A percentile compares a stretch with the other conserved stretches of the same genome.
These are phyloP conservation scores for Phylloscopus trochilus DNA, from an alignment of 2,113 vertebrate genomes.

Conservation along the genomic window DNA sequence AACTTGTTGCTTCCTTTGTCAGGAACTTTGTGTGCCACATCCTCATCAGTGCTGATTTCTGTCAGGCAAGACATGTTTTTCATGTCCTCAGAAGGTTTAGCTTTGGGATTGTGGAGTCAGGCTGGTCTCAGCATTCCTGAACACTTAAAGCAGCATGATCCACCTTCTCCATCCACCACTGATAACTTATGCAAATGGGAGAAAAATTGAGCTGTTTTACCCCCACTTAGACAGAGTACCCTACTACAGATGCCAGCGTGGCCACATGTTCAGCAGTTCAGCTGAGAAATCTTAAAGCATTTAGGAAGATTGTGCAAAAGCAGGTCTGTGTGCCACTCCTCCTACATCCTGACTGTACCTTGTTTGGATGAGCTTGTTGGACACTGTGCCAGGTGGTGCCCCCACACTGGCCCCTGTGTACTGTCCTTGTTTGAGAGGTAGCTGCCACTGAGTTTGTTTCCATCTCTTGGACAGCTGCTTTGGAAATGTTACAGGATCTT, in stretches of 20 bases:
- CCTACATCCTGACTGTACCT: neutral
- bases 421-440: neutral
- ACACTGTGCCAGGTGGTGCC: neutral
- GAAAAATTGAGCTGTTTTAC: neutral
- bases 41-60: neutral
- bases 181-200: neutral
- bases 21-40: neutral
- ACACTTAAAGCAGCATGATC: neutral
- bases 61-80: neutral
- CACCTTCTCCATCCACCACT: neutral
- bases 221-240: neutral
- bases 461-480: neutral
- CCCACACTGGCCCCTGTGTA: neutral
- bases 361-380: neutral
- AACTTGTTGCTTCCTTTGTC: neutral
- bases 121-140: neutral
- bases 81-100: neutral
- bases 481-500: neutral
- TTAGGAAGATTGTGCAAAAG: neutral
- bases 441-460: neutral
- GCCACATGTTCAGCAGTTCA: neutral
- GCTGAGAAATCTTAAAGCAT: neutral
- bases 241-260: accelerated
- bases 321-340: neutral
- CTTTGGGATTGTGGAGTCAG: neutral